Evolutionary conservation across 2,888 invertebrate genomes (phyloP).

Genomic region (Diabrotica balteata): DNA sequence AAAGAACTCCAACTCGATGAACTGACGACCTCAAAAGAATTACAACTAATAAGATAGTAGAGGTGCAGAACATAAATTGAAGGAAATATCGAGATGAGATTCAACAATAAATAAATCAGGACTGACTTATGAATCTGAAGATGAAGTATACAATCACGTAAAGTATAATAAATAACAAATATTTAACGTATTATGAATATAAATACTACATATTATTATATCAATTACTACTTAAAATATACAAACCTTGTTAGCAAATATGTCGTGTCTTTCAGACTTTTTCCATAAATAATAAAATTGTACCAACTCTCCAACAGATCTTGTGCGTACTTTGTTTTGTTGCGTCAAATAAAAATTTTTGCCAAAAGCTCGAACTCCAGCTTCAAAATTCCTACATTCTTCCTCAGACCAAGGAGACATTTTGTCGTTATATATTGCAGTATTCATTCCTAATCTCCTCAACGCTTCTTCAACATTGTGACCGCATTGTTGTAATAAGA

Average conservation of each 20-base stretch:
- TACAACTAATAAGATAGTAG: no score
- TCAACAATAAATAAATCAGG: no score
- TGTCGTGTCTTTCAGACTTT: conserved; percentile 96
- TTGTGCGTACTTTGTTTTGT: conserved; percentile 84
- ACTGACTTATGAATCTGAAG: no score
- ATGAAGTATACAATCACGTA: no score
- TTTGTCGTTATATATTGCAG: conserved; percentile 65
- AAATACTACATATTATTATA: no score
- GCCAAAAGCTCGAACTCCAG: conserved; percentile 84
- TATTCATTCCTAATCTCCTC: conserved; percentile 67
- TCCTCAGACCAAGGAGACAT: conserved; percentile 89
- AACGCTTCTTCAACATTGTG: conserved; percentile 93
- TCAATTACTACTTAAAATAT: background rate
- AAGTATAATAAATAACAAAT: no score
- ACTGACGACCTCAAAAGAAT: no score
- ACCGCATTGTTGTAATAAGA: conserved; percentile 90
- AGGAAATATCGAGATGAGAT: no score
- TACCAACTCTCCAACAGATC: conserved; percentile 95
- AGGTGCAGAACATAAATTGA: no score
- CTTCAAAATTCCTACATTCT: conserved; percentile 96
- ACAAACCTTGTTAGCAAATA: conserved; percentile 79
- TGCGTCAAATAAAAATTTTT: conserved; percentile 97
- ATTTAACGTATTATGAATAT: no score
- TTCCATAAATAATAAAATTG: conserved; percentile 98
- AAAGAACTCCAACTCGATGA: no score